phyloP scores from a whole-genome alignment of 1,140 invertebrate species.

The Bombus terrestris region DNA sequence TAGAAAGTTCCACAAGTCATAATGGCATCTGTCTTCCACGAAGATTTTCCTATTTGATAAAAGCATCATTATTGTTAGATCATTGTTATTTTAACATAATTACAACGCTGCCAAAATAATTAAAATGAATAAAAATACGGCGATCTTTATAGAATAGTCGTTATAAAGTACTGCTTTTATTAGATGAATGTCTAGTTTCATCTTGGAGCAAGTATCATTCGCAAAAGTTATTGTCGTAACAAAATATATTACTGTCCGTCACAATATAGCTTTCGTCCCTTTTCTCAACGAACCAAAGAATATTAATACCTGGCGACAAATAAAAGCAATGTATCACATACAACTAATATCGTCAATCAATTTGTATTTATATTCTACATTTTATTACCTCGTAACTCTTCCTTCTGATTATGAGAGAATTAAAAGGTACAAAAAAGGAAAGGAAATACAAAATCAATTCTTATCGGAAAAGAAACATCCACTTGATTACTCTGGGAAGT shows the following conservation, averaged over 20 bases:
- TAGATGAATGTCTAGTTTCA: neutral
- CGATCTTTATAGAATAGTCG: neutral
- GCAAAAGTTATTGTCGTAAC: neutral
- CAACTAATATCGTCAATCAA: neutral
- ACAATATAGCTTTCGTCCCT: neutral
- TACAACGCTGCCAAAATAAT: neutral
- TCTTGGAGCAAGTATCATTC: conserved; percentile 28
- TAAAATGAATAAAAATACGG: neutral
- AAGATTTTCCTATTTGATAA: neutral
- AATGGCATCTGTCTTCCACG: neutral
- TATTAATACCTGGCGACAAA: neutral
- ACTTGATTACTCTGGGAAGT: conserved; percentile 1
- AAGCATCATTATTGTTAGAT: neutral
- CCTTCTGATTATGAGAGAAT: neutral
- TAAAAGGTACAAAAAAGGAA: too few species aligned
- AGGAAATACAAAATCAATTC: conserved; percentile 1
- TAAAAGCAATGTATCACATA: neutral
- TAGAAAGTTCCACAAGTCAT: neutral
- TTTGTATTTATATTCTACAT: neutral
- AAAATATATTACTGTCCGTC: neutral
- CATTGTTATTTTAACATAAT: neutral
- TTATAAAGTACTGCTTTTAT: neutral
- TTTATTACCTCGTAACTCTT: neutral
- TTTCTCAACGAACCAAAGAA: conserved; percentile 3
- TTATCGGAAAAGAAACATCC: neutral